Evolutionary conservation across 2,113 vertebrate species (phyloP).

Genomic region (Cochlearius cochlearius): DNA sequence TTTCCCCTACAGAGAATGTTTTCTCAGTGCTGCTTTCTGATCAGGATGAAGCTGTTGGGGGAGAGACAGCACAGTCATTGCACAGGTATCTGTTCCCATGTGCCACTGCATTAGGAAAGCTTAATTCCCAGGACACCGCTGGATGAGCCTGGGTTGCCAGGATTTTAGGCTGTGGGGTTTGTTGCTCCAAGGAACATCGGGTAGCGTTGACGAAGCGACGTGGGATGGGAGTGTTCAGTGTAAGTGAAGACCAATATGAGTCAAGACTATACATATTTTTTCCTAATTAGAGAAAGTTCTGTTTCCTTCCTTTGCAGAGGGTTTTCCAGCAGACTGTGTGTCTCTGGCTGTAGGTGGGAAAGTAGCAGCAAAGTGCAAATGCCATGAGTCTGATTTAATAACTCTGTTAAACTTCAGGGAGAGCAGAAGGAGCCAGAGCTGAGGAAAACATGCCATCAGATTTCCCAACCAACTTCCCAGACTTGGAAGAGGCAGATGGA

Average conservation of each 20-base stretch:
- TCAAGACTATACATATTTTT: not conserved
- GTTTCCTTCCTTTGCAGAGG: not conserved
- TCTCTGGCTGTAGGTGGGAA: not conserved
- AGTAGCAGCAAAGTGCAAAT: not conserved
- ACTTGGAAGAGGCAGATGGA: not conserved
- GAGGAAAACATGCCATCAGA: not conserved
- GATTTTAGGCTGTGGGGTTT: not conserved
- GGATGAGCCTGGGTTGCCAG: not conserved
- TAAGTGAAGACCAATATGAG: not conserved
- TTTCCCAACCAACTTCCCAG: not conserved
- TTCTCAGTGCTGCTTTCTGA: not conserved
- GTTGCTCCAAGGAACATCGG: not conserved
- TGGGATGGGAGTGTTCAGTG: rapidly evolving
- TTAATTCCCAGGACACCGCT: rapidly evolving
- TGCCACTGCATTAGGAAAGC: rapidly evolving
- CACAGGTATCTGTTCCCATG: not conserved
- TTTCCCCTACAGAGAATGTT: not conserved
- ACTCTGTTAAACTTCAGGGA: not conserved
- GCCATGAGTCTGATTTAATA: not conserved
- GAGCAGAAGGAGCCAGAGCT: not conserved
- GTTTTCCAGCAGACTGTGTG: not conserved
- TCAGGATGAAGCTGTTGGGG: not conserved
- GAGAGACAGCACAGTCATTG: not conserved
- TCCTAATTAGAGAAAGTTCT: not conserved
- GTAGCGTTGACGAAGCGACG: rapidly evolving